A percentile compares a stretch with the other conserved stretches of the same genome.
Conservation (phyloP, 2,797 vertebrate genomes). For the Scyliorhinus canicula region DNA sequence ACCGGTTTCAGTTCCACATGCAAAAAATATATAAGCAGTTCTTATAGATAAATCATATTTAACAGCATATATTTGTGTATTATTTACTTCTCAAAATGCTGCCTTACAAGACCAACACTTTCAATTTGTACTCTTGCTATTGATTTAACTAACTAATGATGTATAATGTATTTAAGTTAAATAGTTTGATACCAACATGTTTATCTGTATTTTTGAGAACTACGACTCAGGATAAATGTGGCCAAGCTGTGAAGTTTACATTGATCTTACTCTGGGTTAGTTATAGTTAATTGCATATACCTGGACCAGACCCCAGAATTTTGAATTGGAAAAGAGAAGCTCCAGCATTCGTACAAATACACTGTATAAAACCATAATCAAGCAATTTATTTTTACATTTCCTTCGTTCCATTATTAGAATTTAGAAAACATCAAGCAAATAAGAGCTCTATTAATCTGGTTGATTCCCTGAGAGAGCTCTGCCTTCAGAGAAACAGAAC, state of each 20-base stretch:
- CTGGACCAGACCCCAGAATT: not conserved
- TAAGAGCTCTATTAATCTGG: too few species aligned
- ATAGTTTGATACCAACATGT: not conserved
- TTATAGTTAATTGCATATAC: not conserved
- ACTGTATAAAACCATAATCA: not conserved
- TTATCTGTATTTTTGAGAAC: too few species aligned
- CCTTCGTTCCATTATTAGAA: too few species aligned
- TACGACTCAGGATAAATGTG: too few species aligned
- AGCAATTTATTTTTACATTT: too few species aligned
- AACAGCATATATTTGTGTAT: not conserved
- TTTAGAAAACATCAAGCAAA: too few species aligned
- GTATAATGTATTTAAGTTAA: not conserved
- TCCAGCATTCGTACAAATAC: not conserved
- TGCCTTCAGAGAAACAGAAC: too few species aligned
- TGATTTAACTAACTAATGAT: not conserved
- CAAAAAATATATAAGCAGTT: not conserved
- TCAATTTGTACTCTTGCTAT: not conserved
- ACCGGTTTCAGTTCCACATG: not conserved
- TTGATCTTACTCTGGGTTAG: not conserved
- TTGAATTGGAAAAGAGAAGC: not conserved
- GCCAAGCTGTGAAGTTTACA: not conserved
- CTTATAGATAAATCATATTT: not conserved
- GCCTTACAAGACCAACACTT: not conserved
- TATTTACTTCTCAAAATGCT: not conserved
- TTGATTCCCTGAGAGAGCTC: too few species aligned